These are phyloP conservation scores for Canis aureus DNA, from an alignment of 2,113 vertebrate species.

Conservation along the genomic window DNA sequence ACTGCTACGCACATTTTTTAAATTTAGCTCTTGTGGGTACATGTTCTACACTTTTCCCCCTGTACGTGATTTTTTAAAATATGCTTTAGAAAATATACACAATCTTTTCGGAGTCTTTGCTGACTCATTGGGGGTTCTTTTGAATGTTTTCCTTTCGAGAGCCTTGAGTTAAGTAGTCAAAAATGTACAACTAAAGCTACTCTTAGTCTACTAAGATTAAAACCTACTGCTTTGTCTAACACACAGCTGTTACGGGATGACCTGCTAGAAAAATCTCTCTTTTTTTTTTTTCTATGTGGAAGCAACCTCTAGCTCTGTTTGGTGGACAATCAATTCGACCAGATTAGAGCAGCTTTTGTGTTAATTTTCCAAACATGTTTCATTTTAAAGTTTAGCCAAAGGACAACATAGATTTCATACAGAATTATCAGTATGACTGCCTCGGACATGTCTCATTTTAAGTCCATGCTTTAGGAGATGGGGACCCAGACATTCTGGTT, in stretches of 20 bases:
- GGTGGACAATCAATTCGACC: background rate
- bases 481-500: background rate
- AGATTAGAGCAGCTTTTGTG: background rate
- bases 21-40: conserved; percentile 89
- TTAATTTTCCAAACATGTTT: background rate
- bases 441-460: background rate
- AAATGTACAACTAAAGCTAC: conserved; percentile 51
- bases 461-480: background rate
- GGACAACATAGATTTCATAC: background rate
- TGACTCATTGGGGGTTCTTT: conserved; percentile 73
- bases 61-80: conserved; percentile 80
- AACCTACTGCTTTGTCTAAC: conserved; percentile 4
- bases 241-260: background rate
- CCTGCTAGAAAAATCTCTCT: conserved; percentile 36
- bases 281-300: conserved; percentile 15
- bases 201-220: conserved; percentile 58
- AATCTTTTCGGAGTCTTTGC: conserved; percentile 80
- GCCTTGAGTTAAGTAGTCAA: conserved; percentile 58
- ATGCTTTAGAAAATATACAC: conserved; percentile 85
- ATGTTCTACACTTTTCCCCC: conserved; percentile 85
- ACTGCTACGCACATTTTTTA: conserved; percentile 88
- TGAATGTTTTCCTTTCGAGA: conserved; percentile 62
- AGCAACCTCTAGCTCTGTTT: conserved; percentile 32
- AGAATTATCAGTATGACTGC: no score
- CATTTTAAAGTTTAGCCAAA: conserved; percentile 32